Evolutionary conservation across 2,888 invertebrate species (phyloP).

Genomic region (Tetragonula carbonaria): DNA sequence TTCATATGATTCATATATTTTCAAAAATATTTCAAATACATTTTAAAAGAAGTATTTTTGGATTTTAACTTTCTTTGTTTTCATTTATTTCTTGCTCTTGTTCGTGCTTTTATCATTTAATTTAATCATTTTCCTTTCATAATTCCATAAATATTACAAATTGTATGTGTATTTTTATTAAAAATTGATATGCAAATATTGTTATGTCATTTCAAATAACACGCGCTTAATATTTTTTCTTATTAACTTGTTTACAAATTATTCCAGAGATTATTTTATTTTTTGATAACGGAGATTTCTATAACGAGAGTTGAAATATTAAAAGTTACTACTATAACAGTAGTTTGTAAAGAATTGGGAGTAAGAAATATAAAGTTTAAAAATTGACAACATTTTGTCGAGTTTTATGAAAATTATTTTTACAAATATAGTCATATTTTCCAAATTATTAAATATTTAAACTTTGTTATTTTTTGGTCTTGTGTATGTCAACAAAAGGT

Average conservation of each 20-base stretch:
- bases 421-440: too few relatives aligned
- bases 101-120: neutral
- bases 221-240: neutral
- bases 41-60: neutral
- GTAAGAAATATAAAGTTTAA: too few relatives aligned
- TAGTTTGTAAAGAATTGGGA: too few relatives aligned
- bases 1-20: conserved; percentile 39
- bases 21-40: neutral
- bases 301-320: neutral
- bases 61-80: neutral
- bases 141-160: neutral
- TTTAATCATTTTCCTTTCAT: neutral
- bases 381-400: too few relatives aligned
- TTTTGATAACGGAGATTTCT: neutral
- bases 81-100: neutral
- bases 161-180: neutral
- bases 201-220: neutral
- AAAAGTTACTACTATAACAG: too few relatives aligned
- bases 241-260: neutral
- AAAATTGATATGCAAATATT: neutral
- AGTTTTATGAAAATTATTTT: too few relatives aligned
- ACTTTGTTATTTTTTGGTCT: too few relatives aligned
- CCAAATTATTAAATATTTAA: too few relatives aligned
- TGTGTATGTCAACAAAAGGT: too few relatives aligned
- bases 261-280: neutral